Percentiles rank a stretch among this genome's conserved stretches.
These are phyloP conservation scores for Oreochromis niloticus DNA, from an alignment of 2,113 vertebrate genomes.

Conservation along the genomic window DNA sequence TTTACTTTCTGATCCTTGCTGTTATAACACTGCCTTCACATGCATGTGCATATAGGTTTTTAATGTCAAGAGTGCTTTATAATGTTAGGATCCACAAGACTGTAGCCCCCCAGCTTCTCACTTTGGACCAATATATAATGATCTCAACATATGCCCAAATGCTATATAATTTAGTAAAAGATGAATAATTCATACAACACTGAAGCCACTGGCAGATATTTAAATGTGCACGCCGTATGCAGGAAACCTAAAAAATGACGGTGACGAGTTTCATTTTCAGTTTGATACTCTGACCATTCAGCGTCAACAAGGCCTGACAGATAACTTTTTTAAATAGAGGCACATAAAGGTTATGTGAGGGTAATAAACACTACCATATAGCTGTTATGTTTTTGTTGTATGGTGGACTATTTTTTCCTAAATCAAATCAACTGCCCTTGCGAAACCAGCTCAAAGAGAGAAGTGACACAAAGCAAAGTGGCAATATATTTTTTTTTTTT, in stretches of 20 bases:
- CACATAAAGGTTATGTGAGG: neutral
- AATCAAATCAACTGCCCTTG: neutral
- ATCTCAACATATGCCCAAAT: conserved; percentile 40
- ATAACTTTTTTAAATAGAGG: neutral
- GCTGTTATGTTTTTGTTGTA: neutral
- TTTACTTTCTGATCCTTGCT: conserved; percentile 14
- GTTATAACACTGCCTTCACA: conserved; percentile 2
- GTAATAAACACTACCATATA: neutral
- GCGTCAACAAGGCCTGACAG: neutral
- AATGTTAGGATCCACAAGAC: conserved; percentile 13
- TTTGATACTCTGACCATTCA: neutral
- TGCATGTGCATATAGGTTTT: neutral
- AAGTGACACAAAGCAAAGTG: neutral
- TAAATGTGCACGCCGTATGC: conserved; percentile 42
- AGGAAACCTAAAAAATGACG: conserved; percentile 41
- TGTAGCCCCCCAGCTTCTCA: conserved; percentile 7
- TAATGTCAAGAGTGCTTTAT: conserved; percentile 23
- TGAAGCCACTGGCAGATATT: conserved; percentile 56
- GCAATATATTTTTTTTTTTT: neutral
- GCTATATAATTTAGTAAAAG: conserved; percentile 62
- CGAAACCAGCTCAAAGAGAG: neutral
- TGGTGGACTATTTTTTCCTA: neutral
- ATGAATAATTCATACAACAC: conserved; percentile 63
- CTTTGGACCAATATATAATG: conserved; percentile 27
- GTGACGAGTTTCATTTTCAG: conserved; percentile 3